A percentile compares a stretch with the other conserved stretches of the same genome.
Evolutionary conservation across 2,113 vertebrate genomes (phyloP).

Genomic region (Hydrochoerus hydrochaeris): DNA sequence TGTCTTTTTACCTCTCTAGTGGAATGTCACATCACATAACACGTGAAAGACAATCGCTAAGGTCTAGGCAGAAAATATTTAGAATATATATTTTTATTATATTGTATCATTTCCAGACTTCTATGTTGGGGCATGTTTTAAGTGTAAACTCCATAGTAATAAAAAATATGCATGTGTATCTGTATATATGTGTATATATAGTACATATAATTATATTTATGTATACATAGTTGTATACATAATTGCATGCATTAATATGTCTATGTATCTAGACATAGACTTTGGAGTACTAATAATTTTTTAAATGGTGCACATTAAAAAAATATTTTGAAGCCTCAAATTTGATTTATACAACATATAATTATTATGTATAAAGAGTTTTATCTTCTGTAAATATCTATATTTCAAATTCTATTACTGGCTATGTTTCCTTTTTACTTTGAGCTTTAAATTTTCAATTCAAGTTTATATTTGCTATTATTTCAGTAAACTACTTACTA

Average conservation of each 20-base stretch:
- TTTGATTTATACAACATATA: neutral
- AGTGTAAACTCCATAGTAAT: neutral
- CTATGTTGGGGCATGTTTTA: neutral
- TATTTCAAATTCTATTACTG: neutral
- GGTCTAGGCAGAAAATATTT: neutral
- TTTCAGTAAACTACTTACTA: neutral
- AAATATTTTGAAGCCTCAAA: slow-evolving; percentile 5
- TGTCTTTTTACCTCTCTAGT: neutral
- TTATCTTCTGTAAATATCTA: neutral
- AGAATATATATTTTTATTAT: neutral
- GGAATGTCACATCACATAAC: neutral
- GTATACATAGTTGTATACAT: neutral
- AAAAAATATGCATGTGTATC: neutral
- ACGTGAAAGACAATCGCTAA: neutral
- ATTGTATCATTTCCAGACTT: slow-evolving; percentile 16
- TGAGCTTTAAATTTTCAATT: slow-evolving; percentile 3
- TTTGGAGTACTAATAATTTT: neutral
- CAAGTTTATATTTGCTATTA: neutral
- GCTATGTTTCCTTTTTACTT: neutral
- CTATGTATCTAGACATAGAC: neutral
- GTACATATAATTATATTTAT: neutral
- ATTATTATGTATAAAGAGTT: neutral
- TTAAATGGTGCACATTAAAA: neutral
- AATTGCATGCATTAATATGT: neutral
- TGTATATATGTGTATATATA: neutral